Percentiles rank a stretch among this genome's conserved stretches.
These are phyloP conservation scores for Odontophorus gujanensis DNA, from an alignment of 2,113 vertebrate species.

Conservation along the genomic window DNA sequence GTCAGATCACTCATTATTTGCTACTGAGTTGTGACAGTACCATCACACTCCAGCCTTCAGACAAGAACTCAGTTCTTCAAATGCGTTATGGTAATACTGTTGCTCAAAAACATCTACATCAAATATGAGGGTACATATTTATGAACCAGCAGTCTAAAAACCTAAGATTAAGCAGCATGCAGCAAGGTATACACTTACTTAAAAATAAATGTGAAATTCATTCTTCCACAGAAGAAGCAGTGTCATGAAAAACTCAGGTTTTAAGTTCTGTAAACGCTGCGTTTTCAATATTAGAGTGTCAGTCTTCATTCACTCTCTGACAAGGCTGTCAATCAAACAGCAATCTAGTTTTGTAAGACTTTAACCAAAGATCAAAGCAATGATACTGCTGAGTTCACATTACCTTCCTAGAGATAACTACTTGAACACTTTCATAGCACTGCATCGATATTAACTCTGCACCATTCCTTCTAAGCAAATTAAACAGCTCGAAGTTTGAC, in stretches of 20 bases:
- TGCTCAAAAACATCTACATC: slow-evolving; percentile 31
- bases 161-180: neutral
- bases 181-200: slow-evolving; percentile 53
- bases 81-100: neutral
- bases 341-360: slow-evolving; percentile 79
- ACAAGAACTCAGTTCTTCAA: neutral
- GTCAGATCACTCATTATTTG: neutral
- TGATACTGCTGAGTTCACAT: slow-evolving; percentile 82
- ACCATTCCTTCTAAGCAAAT: slow-evolving; percentile 62
- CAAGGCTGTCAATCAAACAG: slow-evolving; percentile 79
- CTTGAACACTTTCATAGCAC: slow-evolving; percentile 47
- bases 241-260: slow-evolving; percentile 78
- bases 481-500: slow-evolving; percentile 35
- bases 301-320: slow-evolving; percentile 84
- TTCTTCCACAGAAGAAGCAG: slow-evolving; percentile 77
- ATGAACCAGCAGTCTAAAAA: slow-evolving; percentile 28
- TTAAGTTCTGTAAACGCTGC: slow-evolving; percentile 76
- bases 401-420: slow-evolving; percentile 75
- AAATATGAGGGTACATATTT: neutral
- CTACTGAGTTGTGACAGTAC: slow-evolving; percentile 40
- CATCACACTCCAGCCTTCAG: neutral
- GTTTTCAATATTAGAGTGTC: slow-evolving; percentile 80
- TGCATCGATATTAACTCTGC: slow-evolving; percentile 73
- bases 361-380: slow-evolving; percentile 80
- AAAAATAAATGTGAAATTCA: slow-evolving; percentile 70